Percentiles rank a stretch among this genome's conserved stretches.
These are phyloP conservation scores for Dryobotodes eremita DNA, from an alignment of 2,888 invertebrate species.

Conservation along the genomic window DNA sequence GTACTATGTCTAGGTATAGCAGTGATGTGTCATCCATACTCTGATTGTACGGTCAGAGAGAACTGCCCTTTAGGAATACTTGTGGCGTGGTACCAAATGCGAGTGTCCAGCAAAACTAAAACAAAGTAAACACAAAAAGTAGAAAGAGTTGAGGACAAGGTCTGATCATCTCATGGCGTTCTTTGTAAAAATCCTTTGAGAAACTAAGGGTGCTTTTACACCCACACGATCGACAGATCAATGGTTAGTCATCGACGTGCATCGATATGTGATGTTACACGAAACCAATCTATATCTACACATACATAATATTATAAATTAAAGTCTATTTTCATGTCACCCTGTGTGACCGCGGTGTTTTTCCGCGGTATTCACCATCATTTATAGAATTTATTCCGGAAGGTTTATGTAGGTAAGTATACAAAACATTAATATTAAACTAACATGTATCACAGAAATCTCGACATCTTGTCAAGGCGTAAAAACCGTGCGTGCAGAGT, in stretches of 20 bases:
- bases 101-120: constrained; percentile 96
- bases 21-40: constrained; percentile 93
- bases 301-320: background rate
- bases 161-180: background rate
- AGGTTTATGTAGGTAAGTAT: too few species aligned
- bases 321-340: too few species aligned
- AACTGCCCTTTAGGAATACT: constrained; percentile 95
- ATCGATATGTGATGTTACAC: background rate
- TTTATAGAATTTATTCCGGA: too few species aligned
- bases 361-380: too few species aligned
- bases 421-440: too few species aligned
- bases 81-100: constrained; percentile 98
- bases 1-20: constrained; percentile 71
- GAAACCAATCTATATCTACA: background rate
- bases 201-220: background rate
- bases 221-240: background rate
- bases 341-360: too few species aligned
- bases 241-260: background rate
- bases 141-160: background rate
- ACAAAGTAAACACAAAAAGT: constrained; percentile 52
- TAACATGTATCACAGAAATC: too few species aligned
- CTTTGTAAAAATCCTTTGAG: background rate
- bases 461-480: too few species aligned
- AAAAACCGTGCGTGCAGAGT: too few species aligned
- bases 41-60: constrained; percentile 97